Base-by-base conservation (phyloP, 2,113 vertebrate species). In the Rallus limicola region DNA sequence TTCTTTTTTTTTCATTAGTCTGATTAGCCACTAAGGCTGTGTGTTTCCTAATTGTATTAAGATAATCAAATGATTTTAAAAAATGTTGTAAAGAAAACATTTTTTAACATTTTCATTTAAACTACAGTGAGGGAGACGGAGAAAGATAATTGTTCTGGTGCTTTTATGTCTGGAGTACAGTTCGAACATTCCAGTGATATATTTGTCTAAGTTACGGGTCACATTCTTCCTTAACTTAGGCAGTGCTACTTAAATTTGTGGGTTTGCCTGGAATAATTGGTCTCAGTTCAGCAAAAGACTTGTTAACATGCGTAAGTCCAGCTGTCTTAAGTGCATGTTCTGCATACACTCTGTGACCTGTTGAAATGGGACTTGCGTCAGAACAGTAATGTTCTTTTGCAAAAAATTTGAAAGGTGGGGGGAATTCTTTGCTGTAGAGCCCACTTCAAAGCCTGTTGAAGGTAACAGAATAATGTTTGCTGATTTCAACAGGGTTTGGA, bases 41-140 rank as follows among this genome's bases (percentile, higher is more conserved):
- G 40, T 93, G 56, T 95, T 88, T 95, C 53, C 46, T 93, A 84
- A 77, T 87, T 74, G 25, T 95, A 69, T 92, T 96, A 96, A 93
- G 48, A 88, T 93, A 88, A 82, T 88, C 70, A 97, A 97, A 89
- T 15, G 1, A 59, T 72, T 94, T 96, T 86, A 3, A 60, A 88
- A 97, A 97, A 95, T 97, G 77, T 95, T 96, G 86, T 95, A 96
- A 95, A 79, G 76, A 82, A 95, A 93, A 75, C 40, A 67, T 69
- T 96, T 93, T 95, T 97, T 87, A 97, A 94, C 53, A 80, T 95
- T 97, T 94, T 90, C 26, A 88, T 95, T 97, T 97, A 96, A 98
- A 97, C 72, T 82, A 58, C 34, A 69, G 18, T 48, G 62, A 86
- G 28, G 67, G 84, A 77, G 70, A 96, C 77, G 95, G 71, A 94